phyloP scores from a whole-genome alignment of 1,140 invertebrate species.

The Drosophila asahinai region DNA sequence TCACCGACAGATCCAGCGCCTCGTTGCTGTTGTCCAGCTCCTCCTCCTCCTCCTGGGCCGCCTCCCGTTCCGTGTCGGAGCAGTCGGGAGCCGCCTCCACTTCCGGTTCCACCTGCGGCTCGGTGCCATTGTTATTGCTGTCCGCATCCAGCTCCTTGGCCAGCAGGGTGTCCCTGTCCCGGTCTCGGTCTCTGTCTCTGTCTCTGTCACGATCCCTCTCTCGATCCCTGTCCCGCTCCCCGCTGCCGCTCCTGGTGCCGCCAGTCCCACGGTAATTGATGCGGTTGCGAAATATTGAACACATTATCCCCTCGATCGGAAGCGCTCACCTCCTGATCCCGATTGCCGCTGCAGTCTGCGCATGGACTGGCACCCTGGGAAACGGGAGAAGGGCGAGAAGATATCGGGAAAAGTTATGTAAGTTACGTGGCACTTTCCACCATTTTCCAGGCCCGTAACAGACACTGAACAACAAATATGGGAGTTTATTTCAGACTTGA shows the following conservation, averaged over 20 bases:
- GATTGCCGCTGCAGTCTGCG: conserved; percentile 30
- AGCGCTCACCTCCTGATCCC: conserved; percentile 42
- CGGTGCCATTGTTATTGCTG: conserved; percentile 73
- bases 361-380: conserved; percentile 53
- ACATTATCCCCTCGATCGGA: conserved; percentile 70
- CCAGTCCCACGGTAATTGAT: conserved; percentile 81
- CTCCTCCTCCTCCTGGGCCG: conserved; percentile 18
- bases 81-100: conserved; percentile 20
- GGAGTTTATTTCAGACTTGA: neutral
- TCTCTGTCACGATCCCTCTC: conserved; percentile 12
- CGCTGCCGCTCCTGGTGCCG: conserved; percentile 53
- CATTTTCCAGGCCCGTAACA: conserved; percentile 11
- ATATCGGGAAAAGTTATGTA: conserved; percentile 22
- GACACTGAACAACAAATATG: conserved; percentile 18
- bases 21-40: conserved; percentile 70
- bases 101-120: conserved; percentile 25
- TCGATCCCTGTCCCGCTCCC: conserved; percentile 14
- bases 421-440: conserved; percentile 54
- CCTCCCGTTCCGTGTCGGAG: conserved; percentile 26
- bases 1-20: conserved; percentile 78
- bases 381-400: conserved; percentile 20
- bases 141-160: conserved; percentile 68
- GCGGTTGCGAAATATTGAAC: conserved; percentile 84
- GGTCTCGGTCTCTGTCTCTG: conserved; percentile 2
- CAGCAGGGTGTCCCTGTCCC: conserved; percentile 30